A percentile compares a stretch with the other conserved stretches of the same genome.
phyloP scores from a whole-genome alignment of 2,797 vertebrate species.

The Chromis chromis region DNA sequence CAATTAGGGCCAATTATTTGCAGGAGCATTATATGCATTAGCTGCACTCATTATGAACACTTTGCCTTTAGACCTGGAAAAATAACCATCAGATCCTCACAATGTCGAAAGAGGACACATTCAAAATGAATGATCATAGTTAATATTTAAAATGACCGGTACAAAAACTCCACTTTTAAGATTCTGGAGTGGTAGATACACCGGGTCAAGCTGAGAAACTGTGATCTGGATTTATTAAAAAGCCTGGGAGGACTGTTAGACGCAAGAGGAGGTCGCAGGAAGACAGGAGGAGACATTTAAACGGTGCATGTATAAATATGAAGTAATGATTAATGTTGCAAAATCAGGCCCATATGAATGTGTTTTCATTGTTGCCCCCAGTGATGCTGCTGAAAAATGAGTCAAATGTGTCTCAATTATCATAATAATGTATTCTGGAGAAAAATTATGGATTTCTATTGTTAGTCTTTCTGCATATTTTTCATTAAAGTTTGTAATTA shows the following conservation, averaged over 20 bases:
- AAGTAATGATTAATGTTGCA: slow-evolving; percentile 31
- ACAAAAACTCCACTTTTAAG: slow-evolving; percentile 15
- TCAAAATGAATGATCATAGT: slow-evolving; percentile 46
- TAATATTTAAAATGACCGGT: slow-evolving; percentile 35
- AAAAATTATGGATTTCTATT: slow-evolving; percentile 12
- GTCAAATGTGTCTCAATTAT: slow-evolving; percentile 16
- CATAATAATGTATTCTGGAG: slow-evolving; percentile 16
- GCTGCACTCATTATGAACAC: slow-evolving; percentile 43
- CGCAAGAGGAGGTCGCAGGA: neutral
- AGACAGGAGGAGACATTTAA: slow-evolving; percentile 25
- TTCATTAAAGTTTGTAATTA: neutral
- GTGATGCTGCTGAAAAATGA: slow-evolving; percentile 35
- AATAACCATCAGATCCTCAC: slow-evolving; percentile 12
- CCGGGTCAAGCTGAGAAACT: slow-evolving; percentile 19
- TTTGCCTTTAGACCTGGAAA: slow-evolving; percentile 9
- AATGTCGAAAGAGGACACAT: slow-evolving; percentile 35
- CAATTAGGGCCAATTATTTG: slow-evolving; percentile 55
- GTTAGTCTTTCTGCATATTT: neutral
- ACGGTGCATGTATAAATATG: slow-evolving; percentile 27
- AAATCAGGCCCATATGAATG: slow-evolving; percentile 42
- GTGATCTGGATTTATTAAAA: slow-evolving; percentile 20
- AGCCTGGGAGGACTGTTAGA: neutral
- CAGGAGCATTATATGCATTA: slow-evolving; percentile 45
- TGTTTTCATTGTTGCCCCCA: slow-evolving; percentile 43
- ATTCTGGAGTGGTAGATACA: neutral